Evolutionary conservation across 2,888 invertebrate species (phyloP), one percentile per base, ranked within the genome.

Genomic region (Hypomecis atomaria): DNA sequence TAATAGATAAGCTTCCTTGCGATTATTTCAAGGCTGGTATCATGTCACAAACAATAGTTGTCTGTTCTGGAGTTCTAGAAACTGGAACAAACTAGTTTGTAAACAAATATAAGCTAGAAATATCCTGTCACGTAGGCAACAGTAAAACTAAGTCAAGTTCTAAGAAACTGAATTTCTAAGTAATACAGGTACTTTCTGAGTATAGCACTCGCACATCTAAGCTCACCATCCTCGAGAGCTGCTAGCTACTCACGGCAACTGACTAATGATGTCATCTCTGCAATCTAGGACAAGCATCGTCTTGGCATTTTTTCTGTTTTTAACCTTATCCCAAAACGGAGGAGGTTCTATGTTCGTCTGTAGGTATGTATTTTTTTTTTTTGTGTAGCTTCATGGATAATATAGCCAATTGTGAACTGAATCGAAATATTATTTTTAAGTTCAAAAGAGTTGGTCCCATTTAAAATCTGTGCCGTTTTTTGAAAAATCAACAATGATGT

Each of bases 231-330:
- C 33, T 52, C 57, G 44, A 67, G 71, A 56, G 47, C 66, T 40
- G 44, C 65, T 58, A 65, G 23, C 23, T 23, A 23, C 23, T 23
- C 67, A 60, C 44, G 57, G 53, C 63, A 71, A 68, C 71, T 59
- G 59, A 66, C 67, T 74, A 74, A 74, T 73, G 73, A 74, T 70
- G 73, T 71, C 59, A 59, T 53, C 62, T 61, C 47, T 37, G 11
- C 36, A 45, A 59, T 59, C 45, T 59, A 56, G 59, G 50, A 55
- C 55, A 50, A 59, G 47, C 42, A 33, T 40, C 8, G 37, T 40
- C 42, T 38, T 40, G 23, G 53, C 53, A 47, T 53, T 53, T 48
- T 52, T 47, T 57, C 52, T 23, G 37, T 6, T 13, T 45, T n/a
- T 33, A 56, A 56, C 38, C 10, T 37, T 37, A 38, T 38, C n/a